These are phyloP conservation scores for Labeo rohita DNA, from an alignment of 2,113 vertebrate species.

Conservation along the genomic window DNA sequence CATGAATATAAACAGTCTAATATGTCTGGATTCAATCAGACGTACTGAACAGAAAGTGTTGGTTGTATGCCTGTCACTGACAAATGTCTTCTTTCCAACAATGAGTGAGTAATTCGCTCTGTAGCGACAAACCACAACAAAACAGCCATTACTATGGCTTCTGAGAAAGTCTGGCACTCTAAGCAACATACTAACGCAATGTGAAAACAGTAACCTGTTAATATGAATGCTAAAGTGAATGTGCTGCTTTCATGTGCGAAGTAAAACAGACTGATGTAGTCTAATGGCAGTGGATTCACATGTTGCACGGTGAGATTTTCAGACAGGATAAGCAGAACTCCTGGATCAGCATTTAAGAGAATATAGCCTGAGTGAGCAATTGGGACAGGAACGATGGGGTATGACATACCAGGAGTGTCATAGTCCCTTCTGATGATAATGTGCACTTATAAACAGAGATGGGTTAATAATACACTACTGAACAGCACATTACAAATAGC, in stretches of 20 bases:
- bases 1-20: neutral
- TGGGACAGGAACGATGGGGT: neutral
- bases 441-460: neutral
- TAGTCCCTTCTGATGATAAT: constrained; percentile 11
- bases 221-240: neutral
- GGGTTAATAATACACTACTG: constrained; percentile 32
- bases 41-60: neutral
- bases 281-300: neutral
- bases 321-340: neutral
- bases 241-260: neutral
- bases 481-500: constrained; percentile 12
- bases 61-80: neutral
- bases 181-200: neutral
- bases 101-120: neutral
- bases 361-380: neutral
- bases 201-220: too few species aligned
- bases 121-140: neutral
- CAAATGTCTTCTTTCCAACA: neutral
- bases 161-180: neutral
- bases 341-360: neutral
- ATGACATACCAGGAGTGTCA: neutral
- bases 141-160: neutral
- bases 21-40: neutral
- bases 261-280: neutral
- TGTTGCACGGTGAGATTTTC: neutral